Base-by-base conservation (phyloP, 1,140 invertebrate genomes). In the Ylistrum balloti region DNA sequence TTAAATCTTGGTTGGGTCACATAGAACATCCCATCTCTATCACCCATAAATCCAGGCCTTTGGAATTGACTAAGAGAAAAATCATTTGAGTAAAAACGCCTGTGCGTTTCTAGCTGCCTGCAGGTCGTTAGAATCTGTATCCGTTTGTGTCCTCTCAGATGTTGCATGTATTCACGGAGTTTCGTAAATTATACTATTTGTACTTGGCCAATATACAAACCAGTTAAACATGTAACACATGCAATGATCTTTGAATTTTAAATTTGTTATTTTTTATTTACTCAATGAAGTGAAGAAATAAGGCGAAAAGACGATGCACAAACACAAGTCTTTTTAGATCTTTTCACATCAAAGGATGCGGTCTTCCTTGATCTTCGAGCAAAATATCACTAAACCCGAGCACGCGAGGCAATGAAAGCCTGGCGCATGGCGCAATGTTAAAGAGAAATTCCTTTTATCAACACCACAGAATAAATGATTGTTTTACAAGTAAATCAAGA, bases 231-330 rank as follows among this genome's bases (percentile, higher is more conserved):
- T 74, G 56, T 74, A 74, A 74, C 56, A 28, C 22, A 74, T 74
- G 56, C n/a, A 74, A 74, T 74, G 56, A 74, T 74, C 56, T 74
- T 74, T 74, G 56, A 74, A 74, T 74, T 74, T 74, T 74, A 74
- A 74, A 74, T 74, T 74, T 74, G 56, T 74, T 74, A 74, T 74
- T 74, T 74, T 74, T 74, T 74, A 74, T 74, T 74, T 74, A 74
- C 56, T 74, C 56, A 74, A 74, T 74, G 56, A 74, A 74, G 56
- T 74, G 56, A 74, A 74, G 56, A 74, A 74, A 74, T 74, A 74
- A 74, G 56, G 56, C 56, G 56, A 74, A 74, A 74, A 74, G 56
- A 74, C 56, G 56, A 74, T 74, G 3, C 56, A 74, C 22, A 74
- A 74, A 74, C 56, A 74, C 1, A 74, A 74, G n/a, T 0, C n/a